Conservation (phyloP, 2,797 vertebrate genomes). For the Lacerta viridis region DNA sequence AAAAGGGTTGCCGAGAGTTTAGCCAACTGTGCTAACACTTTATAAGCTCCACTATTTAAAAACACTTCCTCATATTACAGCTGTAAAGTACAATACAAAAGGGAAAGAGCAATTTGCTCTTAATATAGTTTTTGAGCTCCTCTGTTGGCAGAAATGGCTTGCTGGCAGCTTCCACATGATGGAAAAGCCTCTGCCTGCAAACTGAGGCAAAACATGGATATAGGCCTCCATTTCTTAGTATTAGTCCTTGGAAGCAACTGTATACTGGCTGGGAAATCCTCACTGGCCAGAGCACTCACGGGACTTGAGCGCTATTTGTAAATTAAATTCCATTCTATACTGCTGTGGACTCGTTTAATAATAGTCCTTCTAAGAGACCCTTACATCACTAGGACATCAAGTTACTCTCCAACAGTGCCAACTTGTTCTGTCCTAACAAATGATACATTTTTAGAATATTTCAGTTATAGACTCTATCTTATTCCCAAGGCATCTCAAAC, state of each 20-base stretch:
- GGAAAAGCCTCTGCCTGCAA: constrained; percentile 58
- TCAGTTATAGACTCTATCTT: constrained; percentile 7
- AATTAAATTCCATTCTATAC: constrained; percentile 46
- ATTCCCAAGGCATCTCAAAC: background rate
- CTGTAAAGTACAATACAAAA: constrained; percentile 59
- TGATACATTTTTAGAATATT: constrained; percentile 21
- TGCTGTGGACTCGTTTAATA: constrained; percentile 33
- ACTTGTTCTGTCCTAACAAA: constrained; percentile 48
- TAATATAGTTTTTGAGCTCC: constrained; percentile 41
- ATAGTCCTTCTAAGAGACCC: background rate
- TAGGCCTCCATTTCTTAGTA: constrained; percentile 40
- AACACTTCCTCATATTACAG: constrained; percentile 59
- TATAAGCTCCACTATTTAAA: constrained; percentile 55
- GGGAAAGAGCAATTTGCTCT: constrained; percentile 47
- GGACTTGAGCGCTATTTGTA: constrained; percentile 51
- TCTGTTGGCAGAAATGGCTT: constrained; percentile 61
- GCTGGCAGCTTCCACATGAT: constrained; percentile 55
- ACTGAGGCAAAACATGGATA: constrained; percentile 50
- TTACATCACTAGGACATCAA: constrained; percentile 9
- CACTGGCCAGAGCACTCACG: constrained; percentile 29
- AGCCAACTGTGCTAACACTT: constrained; percentile 61
- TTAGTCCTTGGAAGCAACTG: constrained; percentile 48
- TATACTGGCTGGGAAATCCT: constrained; percentile 58
- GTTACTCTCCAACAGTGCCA: rapidly evolving
- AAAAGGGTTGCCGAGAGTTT: constrained; percentile 54